Base-by-base conservation (phyloP, 2,113 vertebrate species). In the Peromyscus californicus region DNA sequence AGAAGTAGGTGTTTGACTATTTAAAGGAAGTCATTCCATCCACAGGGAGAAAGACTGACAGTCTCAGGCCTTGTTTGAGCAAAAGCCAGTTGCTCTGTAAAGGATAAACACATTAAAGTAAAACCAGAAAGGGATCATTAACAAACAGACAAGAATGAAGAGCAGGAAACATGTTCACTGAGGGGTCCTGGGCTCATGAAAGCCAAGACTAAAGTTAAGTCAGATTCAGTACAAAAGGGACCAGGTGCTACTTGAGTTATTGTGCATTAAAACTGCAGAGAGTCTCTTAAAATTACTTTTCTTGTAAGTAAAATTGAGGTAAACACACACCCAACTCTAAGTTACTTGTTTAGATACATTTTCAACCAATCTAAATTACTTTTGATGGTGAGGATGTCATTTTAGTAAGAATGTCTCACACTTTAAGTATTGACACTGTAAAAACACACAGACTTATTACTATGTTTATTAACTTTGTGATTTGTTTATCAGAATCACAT, bases 11-110 rank as follows among this genome's bases (percentile, higher is more conserved):
- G 39, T 65, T 67, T 26, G n/a, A 33, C 0, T 75, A 80, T 65
- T 86, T 33, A 76, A 90, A 95, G 48, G 59, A 85, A 74, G 85
- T 36, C 96, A 96, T 93, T 95, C 48, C 67, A 24, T 54, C 78
- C 7, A 29, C 3, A 75, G 26, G 11, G 51, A 95, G n/a, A 93
- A 63, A 94, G 87, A 89, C 33, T n/a, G 78, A 74, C 17, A 91
- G 54, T 31, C 31, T 87, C 80, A 16, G n/a, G 45, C 9, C 4
- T 59, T 76, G 51, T 59, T 86, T 65, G 57, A 67, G 61, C 22
- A 85, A 90, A 93, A 82, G 10, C n/a, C 33, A 57, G 63, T 2
- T 3, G 19, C 26, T 93, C 74, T 70, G 1, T n/a, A 85, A 45
- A 24, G n/a, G 48, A 29, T n/a, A 92, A 90, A 65, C 17, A 22